These are phyloP conservation scores for Cryptotermes secundus DNA, from an alignment of 1,140 invertebrate species.

Conservation along the genomic window DNA sequence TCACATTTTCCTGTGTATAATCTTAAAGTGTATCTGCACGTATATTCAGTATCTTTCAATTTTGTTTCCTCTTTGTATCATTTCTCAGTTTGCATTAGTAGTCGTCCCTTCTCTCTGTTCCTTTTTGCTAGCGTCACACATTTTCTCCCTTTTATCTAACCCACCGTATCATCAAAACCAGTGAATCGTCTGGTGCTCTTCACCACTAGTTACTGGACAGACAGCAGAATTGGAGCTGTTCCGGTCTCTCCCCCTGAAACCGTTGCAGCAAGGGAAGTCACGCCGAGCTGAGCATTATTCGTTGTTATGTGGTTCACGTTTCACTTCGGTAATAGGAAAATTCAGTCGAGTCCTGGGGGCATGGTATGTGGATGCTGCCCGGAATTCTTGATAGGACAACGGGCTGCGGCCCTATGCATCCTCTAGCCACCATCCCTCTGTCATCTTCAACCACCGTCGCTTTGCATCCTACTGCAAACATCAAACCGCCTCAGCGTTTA, in stretches of 20 bases:
- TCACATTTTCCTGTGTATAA: not conserved
- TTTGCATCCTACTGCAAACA: not conserved
- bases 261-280: no score
- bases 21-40: not conserved
- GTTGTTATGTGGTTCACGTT: not conserved
- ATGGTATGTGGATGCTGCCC: not conserved
- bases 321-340: slow-evolving; percentile 14
- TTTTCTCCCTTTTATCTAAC: no score
- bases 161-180: not conserved
- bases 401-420: not conserved
- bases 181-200: not conserved
- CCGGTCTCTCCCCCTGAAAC: not conserved
- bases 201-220: not conserved
- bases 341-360: not conserved
- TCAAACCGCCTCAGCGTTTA: not conserved
- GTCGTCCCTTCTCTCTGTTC: no score
- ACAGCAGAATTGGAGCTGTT: not conserved
- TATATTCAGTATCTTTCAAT: not conserved
- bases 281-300: not conserved
- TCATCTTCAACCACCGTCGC: not conserved
- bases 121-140: not conserved
- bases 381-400: not conserved
- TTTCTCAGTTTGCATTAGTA: not conserved
- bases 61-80: not conserved
- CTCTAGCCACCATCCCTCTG: not conserved